These are phyloP conservation scores for Ceratosolen solmsi DNA, from an alignment of 1,140 invertebrate genomes.

Conservation along the genomic window DNA sequence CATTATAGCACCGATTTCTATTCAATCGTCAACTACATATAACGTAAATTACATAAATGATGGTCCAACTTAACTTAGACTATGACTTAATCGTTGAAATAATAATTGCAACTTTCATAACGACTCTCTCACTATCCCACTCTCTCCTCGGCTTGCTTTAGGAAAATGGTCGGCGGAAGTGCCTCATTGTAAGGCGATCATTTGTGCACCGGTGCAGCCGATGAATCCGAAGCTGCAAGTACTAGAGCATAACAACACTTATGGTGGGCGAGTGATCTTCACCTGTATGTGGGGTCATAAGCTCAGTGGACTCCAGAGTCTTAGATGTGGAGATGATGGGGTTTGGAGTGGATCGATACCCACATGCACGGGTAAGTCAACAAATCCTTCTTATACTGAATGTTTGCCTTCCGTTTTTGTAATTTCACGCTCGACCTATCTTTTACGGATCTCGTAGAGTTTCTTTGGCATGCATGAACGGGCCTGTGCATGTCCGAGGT, in stretches of 20 bases:
- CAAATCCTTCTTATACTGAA: not conserved
- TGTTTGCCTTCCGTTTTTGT: not conserved
- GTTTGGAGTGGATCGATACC: constrained; percentile 85
- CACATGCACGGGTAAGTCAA: constrained; percentile 79
- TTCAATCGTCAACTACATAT: no score
- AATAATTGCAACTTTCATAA: no score
- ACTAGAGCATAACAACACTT: constrained; percentile 78
- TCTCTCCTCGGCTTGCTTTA: constrained; percentile 57
- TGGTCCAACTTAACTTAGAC: no score
- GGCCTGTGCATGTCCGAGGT: not conserved
- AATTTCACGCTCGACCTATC: not conserved
- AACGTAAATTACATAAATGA: no score
- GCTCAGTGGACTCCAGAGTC: constrained; percentile 80
- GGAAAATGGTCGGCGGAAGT: constrained; percentile 83
- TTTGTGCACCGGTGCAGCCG: constrained; percentile 79
- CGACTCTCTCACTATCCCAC: no score
- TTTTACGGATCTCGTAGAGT: not conserved
- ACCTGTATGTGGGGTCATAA: constrained; percentile 87
- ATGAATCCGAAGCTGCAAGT: constrained; percentile 75
- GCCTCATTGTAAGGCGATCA: constrained; percentile 82
- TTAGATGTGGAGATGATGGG: constrained; percentile 84
- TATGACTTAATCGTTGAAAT: no score
- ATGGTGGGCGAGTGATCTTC: constrained; percentile 82
- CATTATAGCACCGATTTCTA: no score
- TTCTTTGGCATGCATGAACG: not conserved